phyloP scores from a whole-genome alignment of 1,140 invertebrate species.

The Tyrophagus putrescentiae region DNA sequence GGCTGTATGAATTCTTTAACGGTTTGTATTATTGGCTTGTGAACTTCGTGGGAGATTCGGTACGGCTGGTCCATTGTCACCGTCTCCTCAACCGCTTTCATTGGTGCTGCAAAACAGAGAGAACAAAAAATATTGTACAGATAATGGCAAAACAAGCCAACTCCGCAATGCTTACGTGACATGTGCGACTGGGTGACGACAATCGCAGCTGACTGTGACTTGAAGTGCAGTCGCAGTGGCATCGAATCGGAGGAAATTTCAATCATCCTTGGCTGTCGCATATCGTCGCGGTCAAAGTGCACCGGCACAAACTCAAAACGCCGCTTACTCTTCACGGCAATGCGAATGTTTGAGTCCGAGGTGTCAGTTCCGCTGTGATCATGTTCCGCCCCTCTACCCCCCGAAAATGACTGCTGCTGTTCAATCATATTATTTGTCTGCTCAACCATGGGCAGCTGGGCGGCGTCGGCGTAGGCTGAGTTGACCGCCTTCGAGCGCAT shows the following conservation, averaged over 20 bases:
- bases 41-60: constrained; percentile 1
- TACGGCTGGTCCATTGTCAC: constrained; percentile 7
- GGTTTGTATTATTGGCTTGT: constrained; percentile 7
- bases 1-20: constrained; percentile 10
- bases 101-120: constrained; percentile 5
- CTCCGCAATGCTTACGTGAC: constrained; percentile 16
- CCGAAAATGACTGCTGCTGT: neutral
- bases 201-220: constrained; percentile 14
- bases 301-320: constrained; percentile 8
- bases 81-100: constrained; percentile 7
- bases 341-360: neutral
- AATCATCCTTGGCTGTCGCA: constrained; percentile 4
- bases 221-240: constrained; percentile 12
- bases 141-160: neutral
- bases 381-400: neutral
- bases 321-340: constrained; percentile 10
- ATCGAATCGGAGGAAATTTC: constrained; percentile 11
- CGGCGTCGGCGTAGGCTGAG: neutral
- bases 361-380: neutral
- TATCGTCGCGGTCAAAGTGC: constrained; percentile 9
- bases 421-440: neutral
- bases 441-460: neutral
- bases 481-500: neutral
- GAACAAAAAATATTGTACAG: neutral
- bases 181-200: constrained; percentile 15